Base-by-base conservation (phyloP, 1,140 invertebrate species). In the Stegodyphus dumicola region DNA sequence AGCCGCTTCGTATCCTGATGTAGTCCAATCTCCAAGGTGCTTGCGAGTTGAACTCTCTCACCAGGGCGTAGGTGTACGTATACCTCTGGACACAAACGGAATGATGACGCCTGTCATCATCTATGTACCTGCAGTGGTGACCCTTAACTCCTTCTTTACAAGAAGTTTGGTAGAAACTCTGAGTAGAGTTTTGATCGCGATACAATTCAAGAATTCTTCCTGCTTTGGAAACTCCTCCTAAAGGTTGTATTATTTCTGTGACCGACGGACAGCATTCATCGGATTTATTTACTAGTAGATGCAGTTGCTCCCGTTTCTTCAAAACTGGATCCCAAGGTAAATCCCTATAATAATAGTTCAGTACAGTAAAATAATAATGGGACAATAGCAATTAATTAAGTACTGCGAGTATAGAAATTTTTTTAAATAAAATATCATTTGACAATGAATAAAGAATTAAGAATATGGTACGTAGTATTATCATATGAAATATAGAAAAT, bases 61-160 rank as follows among this genome's bases (percentile, higher is more conserved):
- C 94, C 78, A 96, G 92, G 13, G 95, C 96, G 90, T 96, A 97
- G 0, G 94, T 93, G 89, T 94, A 96, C n/a, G 94, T 94, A 90
- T 94, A 95, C 90, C 94, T 94, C 90, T 96, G 95, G 10, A 95
- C 93, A 91, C 96, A 97, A 88, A 92, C 91, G 6, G 95, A 95
- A 74, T 17, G 48, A 11, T n/a, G 54, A 52, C 92, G 92, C 49
- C 95, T 91, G 77, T 93, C 92, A 13, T 92, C 92, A 90, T 95
- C 94, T 85, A 96, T 92, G 90, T 95, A 96, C 60, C 93, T 90
- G 89, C 95, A 96, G 1, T 94, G 94, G 88, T 93, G 93, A 88
- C 94, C 93, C 86, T 93, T 92, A 15, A 96, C 93, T 60, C 93
- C 93, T 11, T 92, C 90, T 52, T 93, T 92, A 90, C 96, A 96